Conservation (phyloP, 2,797 vertebrate species). For the Darevskia nairensis region DNA sequence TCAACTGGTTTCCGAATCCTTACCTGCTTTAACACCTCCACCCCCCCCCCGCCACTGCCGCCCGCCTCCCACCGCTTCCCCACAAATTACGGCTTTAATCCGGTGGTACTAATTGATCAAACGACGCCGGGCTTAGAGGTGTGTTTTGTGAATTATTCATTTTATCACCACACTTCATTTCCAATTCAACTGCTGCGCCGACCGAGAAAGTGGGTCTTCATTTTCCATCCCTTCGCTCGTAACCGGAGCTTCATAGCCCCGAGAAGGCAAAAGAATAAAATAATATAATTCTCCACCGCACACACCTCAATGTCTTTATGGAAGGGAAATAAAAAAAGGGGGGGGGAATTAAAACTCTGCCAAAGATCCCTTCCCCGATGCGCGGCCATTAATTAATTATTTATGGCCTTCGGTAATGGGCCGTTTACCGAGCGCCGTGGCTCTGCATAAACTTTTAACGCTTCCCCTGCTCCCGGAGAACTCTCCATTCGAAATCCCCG, state of each 20-base stretch:
- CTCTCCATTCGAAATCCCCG: neutral
- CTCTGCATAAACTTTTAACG: neutral
- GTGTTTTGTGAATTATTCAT: slow-evolving; percentile 55
- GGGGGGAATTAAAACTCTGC: neutral
- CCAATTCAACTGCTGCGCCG: slow-evolving; percentile 42
- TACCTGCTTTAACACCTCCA: neutral
- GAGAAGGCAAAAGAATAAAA: slow-evolving; percentile 46
- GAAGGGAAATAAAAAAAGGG: slow-evolving; percentile 9
- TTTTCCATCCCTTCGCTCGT: slow-evolving; percentile 41
- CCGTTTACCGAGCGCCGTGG: neutral
- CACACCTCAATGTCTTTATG: slow-evolving; percentile 21
- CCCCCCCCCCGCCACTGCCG: too few species aligned
- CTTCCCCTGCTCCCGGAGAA: neutral
- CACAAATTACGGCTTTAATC: slow-evolving; percentile 51
- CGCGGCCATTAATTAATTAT: slow-evolving; percentile 28
- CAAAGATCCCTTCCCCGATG: slow-evolving; percentile 10
- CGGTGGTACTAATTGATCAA: slow-evolving; percentile 54
- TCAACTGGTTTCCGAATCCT: slow-evolving; percentile 42
- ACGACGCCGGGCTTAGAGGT: slow-evolving; percentile 40
- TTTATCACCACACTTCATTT: slow-evolving; percentile 60
- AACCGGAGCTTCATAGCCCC: slow-evolving; percentile 30
- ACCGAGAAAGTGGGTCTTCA: slow-evolving; percentile 44
- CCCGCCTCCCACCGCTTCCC: neutral
- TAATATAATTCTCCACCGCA: neutral
- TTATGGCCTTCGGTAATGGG: neutral